Conservation (phyloP, 2,113 vertebrate genomes). For the Lontra canadensis region DNA sequence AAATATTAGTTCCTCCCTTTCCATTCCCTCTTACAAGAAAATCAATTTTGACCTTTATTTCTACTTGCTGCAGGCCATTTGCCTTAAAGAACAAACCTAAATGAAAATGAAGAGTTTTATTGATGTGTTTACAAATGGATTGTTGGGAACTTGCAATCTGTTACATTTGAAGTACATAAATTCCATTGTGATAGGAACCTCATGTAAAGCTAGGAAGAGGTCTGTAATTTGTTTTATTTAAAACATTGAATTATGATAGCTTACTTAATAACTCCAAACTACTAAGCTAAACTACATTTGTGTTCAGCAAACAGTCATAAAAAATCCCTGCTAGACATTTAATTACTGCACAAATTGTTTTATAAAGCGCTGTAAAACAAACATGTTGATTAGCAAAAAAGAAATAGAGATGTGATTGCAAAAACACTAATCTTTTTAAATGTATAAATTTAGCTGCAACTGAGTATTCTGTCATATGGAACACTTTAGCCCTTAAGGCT, state of each 20-base stretch:
- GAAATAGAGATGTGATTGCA: conserved; percentile 57
- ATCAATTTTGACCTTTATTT: conserved; percentile 40
- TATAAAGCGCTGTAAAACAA: conserved; percentile 72
- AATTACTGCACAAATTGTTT: conserved; percentile 72
- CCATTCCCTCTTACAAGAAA: conserved; percentile 8
- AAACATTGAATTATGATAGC: conserved; percentile 76
- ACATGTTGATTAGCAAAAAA: conserved; percentile 73
- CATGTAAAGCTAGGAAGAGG: conserved; percentile 17
- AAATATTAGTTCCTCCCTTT: conserved; percentile 34
- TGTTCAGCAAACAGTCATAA: conserved; percentile 65
- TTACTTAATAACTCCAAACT: conserved; percentile 75
- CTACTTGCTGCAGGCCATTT: not conserved
- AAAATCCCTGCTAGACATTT: conserved; percentile 72
- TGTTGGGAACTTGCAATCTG: not conserved
- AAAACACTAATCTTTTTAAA: conserved; percentile 62
- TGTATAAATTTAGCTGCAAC: conserved; percentile 54
- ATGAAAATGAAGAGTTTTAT: not conserved
- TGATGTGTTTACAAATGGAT: conserved; percentile 15
- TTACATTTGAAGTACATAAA: conserved; percentile 46
- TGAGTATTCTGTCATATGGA: conserved; percentile 45
- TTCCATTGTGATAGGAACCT: conserved; percentile 56
- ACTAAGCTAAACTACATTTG: conserved; percentile 65
- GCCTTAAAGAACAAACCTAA: conserved; percentile 30
- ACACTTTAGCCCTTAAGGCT: not conserved
- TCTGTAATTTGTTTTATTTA: conserved; percentile 73